Conservation (phyloP, 1,140 invertebrate genomes). For the Camponotus vicinus region DNA sequence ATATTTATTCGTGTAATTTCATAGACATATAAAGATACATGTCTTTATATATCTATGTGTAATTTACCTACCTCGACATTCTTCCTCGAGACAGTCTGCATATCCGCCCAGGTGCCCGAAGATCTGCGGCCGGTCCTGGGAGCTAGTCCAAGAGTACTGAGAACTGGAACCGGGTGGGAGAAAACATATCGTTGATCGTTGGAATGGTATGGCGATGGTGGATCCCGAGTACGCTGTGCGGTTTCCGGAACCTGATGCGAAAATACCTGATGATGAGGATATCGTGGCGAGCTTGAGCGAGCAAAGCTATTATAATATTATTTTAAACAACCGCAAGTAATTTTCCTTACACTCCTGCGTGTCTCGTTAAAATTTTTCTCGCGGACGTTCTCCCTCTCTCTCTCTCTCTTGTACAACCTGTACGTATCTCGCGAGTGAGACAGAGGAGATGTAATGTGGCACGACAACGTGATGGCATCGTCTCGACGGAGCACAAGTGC, state of each 20-base stretch:
- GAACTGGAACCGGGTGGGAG: background rate
- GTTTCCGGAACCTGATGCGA: constrained; percentile 10
- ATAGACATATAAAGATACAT: too few species aligned
- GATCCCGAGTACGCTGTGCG: background rate
- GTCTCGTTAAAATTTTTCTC: background rate
- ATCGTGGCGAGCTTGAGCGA: constrained; percentile 50
- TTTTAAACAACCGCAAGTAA: background rate
- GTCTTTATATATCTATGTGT: too few species aligned
- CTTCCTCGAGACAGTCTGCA: background rate
- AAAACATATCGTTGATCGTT: constrained; percentile 4
- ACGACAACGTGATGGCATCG: background rate
- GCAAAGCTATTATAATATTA: background rate
- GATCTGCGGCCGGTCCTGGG: background rate
- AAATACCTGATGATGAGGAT: constrained; percentile 43
- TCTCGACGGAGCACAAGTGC: background rate
- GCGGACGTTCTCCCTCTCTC: background rate
- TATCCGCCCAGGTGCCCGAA: background rate
- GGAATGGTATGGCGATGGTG: constrained; percentile 53
- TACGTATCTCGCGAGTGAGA: background rate
- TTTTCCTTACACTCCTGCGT: background rate
- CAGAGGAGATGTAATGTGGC: background rate
- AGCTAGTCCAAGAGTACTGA: background rate
- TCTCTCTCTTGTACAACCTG: background rate
- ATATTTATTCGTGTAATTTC: background rate
- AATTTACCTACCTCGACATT: background rate